Evolutionary conservation across 2,113 vertebrate species (phyloP).

Genomic region (Pseudopodoces humilis): DNA sequence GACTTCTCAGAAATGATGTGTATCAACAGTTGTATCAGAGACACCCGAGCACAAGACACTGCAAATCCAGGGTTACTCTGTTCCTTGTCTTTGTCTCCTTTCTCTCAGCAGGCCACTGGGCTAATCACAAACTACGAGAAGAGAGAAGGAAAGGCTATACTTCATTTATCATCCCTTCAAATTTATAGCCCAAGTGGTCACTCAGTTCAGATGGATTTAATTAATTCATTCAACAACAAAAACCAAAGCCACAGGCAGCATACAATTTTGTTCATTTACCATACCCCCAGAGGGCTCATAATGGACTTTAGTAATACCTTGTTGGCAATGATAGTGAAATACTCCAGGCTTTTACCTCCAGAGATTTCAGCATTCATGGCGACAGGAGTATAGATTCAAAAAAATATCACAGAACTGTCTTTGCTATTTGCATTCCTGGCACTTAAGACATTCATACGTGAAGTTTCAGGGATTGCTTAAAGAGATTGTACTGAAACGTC

Average conservation of each 20-base stretch:
- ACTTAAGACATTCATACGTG: not conserved
- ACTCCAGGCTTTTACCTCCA: constrained; percentile 4
- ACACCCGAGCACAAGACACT: not conserved
- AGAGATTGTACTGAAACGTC: not conserved
- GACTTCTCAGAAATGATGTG: not conserved
- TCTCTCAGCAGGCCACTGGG: not conserved
- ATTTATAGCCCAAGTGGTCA: not conserved
- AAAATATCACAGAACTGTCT: not conserved
- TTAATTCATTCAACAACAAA: constrained; percentile 23
- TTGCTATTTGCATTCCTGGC: constrained; percentile 1
- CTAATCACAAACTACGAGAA: not conserved
- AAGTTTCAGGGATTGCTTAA: not conserved
- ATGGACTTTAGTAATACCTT: constrained; percentile 46
- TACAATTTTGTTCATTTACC: constrained; percentile 8
- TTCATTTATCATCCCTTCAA: constrained; percentile 44
- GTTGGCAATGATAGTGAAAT: constrained; percentile 17
- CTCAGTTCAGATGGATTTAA: constrained; percentile 12
- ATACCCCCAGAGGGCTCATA: not conserved
- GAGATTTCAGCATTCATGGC: constrained; percentile 20
- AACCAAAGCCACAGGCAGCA: constrained; percentile 26
- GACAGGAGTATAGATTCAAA: not conserved
- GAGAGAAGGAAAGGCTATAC: not conserved
- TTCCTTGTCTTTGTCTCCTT: not conserved
- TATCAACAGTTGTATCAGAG: not conserved
- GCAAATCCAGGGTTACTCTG: not conserved